Evolutionary conservation across 2,113 vertebrate species (phyloP).

Genomic region (Neolamprologus kungweensis): DNA sequence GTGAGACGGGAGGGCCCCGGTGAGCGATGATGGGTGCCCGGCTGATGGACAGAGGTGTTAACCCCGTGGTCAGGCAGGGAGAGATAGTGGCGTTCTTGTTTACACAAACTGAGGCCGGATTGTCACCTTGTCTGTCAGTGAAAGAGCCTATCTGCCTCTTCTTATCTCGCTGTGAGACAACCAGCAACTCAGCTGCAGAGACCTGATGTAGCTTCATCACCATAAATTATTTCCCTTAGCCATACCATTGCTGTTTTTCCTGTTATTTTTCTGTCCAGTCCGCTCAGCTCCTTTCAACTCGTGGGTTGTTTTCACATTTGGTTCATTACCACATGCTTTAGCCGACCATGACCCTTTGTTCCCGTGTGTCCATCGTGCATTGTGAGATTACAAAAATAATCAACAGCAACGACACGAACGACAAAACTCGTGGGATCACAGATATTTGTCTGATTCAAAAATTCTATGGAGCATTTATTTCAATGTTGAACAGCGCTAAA

Average conservation of each 20-base stretch:
- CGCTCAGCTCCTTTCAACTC: not conserved
- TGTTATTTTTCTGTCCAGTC: not conserved
- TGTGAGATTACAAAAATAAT: not conserved
- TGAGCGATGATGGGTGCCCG: not conserved
- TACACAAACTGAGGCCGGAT: constrained; percentile 26
- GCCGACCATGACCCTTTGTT: not conserved
- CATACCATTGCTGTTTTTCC: not conserved
- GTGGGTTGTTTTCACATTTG: not conserved
- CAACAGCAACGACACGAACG: fast-evolving
- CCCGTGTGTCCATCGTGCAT: not conserved
- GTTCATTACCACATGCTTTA: not conserved
- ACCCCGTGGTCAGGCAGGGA: not conserved
- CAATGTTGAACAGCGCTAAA: not conserved
- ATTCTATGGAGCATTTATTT: not conserved
- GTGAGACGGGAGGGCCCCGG: not conserved
- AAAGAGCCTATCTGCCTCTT: constrained; percentile 16
- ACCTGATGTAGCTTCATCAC: constrained; percentile 8
- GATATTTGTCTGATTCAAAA: not conserved
- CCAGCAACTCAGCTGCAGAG: constrained; percentile 1
- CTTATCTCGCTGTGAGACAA: constrained; percentile 38
- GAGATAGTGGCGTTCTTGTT: constrained; percentile 38
- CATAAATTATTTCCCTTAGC: constrained; percentile 25
- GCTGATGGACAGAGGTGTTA: constrained; percentile 46
- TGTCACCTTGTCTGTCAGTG: constrained; percentile 57
- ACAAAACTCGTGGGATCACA: not conserved